Percentiles rank a stretch among this genome's conserved stretches.
phyloP scores from a whole-genome alignment of 30 jellyfish, hydroid and myxozoan species.

The Nemopilema nomurai region DNA sequence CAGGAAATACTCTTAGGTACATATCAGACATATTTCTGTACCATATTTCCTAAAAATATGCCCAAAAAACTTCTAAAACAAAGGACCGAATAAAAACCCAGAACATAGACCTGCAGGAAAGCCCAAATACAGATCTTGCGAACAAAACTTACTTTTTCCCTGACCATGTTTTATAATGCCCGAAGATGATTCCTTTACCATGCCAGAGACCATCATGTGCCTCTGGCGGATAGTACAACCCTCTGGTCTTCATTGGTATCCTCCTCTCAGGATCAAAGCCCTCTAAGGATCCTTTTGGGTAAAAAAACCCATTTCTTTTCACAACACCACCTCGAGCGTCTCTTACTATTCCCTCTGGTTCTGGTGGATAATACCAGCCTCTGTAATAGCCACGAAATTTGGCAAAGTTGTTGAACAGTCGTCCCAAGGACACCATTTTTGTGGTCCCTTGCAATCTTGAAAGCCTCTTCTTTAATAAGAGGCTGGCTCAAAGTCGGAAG shows the following conservation, averaged over 20 bases:
- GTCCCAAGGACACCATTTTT: constrained; percentile 57
- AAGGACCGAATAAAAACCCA: too few species aligned
- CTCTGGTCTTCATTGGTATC: constrained; percentile 67
- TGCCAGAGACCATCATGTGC: constrained; percentile 87
- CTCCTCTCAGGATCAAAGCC: constrained; percentile 71
- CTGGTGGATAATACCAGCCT: constrained; percentile 74
- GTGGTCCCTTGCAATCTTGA: background rate
- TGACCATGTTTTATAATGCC: constrained; percentile 81
- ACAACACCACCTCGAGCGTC: constrained; percentile 49
- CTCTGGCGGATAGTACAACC: constrained; percentile 72
- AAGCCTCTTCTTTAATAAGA: too few species aligned
- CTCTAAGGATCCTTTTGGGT: constrained; percentile 49
- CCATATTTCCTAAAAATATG: too few species aligned
- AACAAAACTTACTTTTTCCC: constrained; percentile 77
- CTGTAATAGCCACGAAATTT: constrained; percentile 31
- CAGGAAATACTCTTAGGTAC: too few species aligned
- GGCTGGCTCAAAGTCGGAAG: too few species aligned
- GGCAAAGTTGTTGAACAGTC: constrained; percentile 26
- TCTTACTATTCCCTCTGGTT: constrained; percentile 61
- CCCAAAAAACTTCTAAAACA: too few species aligned
- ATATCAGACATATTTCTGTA: too few species aligned
- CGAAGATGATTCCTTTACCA: constrained; percentile 78
- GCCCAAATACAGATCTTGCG: too few species aligned
- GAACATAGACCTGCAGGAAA: too few species aligned
- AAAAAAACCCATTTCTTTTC: constrained; percentile 59